phyloP scores from a whole-genome alignment of 1,140 invertebrate species.

The Drosophila persimilis region DNA sequence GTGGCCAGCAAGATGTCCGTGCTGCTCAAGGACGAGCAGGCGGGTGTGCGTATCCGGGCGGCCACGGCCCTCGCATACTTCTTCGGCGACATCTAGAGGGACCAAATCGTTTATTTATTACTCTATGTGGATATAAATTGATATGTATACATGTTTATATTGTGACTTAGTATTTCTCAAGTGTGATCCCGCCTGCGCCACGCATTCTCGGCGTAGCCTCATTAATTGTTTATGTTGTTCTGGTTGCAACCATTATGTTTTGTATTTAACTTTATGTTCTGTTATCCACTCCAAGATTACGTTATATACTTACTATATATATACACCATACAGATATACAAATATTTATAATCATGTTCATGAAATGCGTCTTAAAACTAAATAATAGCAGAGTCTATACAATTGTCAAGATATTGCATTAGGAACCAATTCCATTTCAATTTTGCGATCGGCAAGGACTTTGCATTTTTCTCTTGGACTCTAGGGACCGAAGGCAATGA shows the following conservation, averaged over 20 bases:
- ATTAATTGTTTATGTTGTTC: constrained; percentile 21
- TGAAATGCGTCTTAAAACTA: too few species aligned
- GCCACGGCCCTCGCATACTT: constrained; percentile 85
- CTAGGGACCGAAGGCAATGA: too few species aligned
- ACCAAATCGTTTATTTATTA: constrained; percentile 44
- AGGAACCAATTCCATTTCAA: too few species aligned
- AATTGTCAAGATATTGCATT: too few species aligned
- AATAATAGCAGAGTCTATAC: too few species aligned
- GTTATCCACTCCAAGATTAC: constrained; percentile 42
- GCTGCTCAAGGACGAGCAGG: constrained; percentile 85
- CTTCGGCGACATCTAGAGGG: constrained; percentile 81
- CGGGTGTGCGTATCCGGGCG: constrained; percentile 84
- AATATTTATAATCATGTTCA: constrained; percentile 19
- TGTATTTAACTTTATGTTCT: constrained; percentile 50
- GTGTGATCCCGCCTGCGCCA: constrained; percentile 55
- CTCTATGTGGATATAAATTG: constrained; percentile 20
- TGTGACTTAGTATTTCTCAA: constrained; percentile 59
- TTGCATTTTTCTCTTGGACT: too few species aligned
- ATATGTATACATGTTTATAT: constrained; percentile 23
- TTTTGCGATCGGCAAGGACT: too few species aligned
- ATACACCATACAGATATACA: constrained; percentile 2
- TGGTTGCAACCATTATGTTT: constrained; percentile 57
- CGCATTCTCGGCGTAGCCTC: constrained; percentile 41
- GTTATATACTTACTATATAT: constrained; percentile 28
- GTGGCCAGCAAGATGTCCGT: constrained; percentile 85